Evolutionary conservation across 2,113 vertebrate genomes (phyloP).

Genomic region (Sterna hirundo): DNA sequence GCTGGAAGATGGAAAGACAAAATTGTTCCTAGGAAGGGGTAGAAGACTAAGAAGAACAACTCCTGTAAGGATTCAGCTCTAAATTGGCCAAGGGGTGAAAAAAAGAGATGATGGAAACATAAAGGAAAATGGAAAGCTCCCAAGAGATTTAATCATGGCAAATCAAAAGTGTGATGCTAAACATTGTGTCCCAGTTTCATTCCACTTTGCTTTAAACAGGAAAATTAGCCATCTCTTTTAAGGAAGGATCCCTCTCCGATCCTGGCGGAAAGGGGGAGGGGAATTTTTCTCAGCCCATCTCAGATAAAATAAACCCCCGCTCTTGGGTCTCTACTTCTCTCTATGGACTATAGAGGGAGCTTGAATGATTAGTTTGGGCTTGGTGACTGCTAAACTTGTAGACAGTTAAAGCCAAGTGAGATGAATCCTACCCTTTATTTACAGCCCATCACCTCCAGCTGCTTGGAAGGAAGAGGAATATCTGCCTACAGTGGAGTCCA

Average conservation of each 20-base stretch:
- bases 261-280: not conserved
- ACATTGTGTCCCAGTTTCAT: not conserved
- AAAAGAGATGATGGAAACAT: not conserved
- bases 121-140: not conserved
- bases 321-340: not conserved
- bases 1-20: not conserved
- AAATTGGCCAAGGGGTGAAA: not conserved
- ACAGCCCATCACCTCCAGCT: not conserved
- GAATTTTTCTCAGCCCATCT: not conserved
- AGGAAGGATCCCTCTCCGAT: not conserved
- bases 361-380: not conserved
- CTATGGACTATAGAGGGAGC: not conserved
- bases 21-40: not conserved
- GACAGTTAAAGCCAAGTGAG: not conserved
- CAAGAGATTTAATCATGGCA: not conserved
- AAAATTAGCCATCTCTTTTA: not conserved
- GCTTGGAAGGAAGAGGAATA: not conserved
- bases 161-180: not conserved
- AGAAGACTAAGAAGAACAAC: not conserved
- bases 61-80: not conserved
- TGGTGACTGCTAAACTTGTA: not conserved
- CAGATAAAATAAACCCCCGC: not conserved
- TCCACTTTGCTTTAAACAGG: conserved; percentile 5
- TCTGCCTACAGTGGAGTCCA: not conserved
- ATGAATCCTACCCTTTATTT: not conserved